Evolutionary conservation across 1,140 invertebrate genomes (phyloP), one percentile per base, ranked within the genome.

Genomic region (Drosophila simulans): DNA sequence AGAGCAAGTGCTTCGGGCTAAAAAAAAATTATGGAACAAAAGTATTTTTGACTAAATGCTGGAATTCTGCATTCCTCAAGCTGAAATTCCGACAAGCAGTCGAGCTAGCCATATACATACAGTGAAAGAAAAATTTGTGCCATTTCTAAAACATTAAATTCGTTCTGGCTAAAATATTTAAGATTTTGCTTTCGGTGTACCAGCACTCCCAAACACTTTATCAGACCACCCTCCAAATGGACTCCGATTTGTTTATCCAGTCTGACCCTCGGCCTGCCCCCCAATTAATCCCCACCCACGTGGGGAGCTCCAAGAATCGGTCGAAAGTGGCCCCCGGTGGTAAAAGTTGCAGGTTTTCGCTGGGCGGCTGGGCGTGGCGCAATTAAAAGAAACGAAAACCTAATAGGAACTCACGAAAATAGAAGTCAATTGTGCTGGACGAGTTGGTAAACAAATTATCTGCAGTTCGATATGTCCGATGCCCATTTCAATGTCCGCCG

Each of bases 361-460:
- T 15, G 39, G 42, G 8, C 42, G 4, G 40, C 34, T 4, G 64
- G 51, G 7, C 34, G 42, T 27, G 42, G 52, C 65, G 51, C 66
- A 71, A 70, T 71, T 70, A 71, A 70, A 70, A 70, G 35, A 57
- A 70, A 57, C 52, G 65, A 70, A 70, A 70, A 42, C 52, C 46
- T 15, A 70, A 49, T 57, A 40, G 65, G 35, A 56, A 49, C 34
- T 27, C 52, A 70, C 64, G 43, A 54, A 70, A 70, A 57, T 57
- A 57, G 51, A 71, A 57, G 68, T 70, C 65, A 56, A 55, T 56
- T 69, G 65, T 25, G 49, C 49, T 11, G 43, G 20, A 27, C 48
- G 64, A 17, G 4, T 10, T 53, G 43, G 64, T 68, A 68, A 68
- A 68, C 64, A 68, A 58, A 68, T 20, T 48, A 37, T 64, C 42